Conservation (phyloP, 2,797 vertebrate genomes). For the Cheirogaleus major region DNA sequence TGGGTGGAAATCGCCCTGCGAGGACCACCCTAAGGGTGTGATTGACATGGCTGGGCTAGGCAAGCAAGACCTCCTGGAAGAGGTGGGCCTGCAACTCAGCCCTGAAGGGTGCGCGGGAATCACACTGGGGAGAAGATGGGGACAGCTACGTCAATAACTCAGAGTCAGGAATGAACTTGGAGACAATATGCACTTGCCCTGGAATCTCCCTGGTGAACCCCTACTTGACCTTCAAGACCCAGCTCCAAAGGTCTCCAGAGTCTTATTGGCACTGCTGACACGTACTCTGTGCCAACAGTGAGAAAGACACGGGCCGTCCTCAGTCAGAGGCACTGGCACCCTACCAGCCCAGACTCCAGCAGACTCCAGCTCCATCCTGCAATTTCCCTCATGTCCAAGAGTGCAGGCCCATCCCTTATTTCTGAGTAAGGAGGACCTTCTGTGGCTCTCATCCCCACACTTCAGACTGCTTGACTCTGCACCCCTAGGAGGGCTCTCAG, state of each 20-base stretch:
- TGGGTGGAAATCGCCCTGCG: not conserved
- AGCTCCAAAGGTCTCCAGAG: not conserved
- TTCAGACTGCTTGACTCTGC: not conserved
- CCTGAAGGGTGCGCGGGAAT: not conserved
- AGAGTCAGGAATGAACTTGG: not conserved
- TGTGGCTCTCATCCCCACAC: not conserved
- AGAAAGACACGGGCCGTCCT: not conserved
- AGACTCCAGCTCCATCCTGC: not conserved
- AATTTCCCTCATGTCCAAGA: not conserved
- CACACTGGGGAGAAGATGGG: not conserved
- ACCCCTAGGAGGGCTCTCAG: not conserved
- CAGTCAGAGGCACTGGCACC: not conserved
- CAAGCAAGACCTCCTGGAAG: not conserved
- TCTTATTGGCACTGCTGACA: not conserved
- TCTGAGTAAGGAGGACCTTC: not conserved
- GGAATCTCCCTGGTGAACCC: not conserved
- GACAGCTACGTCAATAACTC: not conserved
- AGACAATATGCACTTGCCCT: not conserved
- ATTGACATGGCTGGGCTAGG: not conserved
- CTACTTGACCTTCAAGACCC: not conserved
- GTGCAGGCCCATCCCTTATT: not conserved
- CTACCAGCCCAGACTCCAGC: not conserved
- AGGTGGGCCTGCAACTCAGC: not conserved
- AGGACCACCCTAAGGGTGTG: not conserved
- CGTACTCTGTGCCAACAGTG: not conserved